Evolutionary conservation across 2,797 vertebrate species (phyloP), one percentile per base, ranked within the genome.

Genomic region (Thripadectes ignobilis): DNA sequence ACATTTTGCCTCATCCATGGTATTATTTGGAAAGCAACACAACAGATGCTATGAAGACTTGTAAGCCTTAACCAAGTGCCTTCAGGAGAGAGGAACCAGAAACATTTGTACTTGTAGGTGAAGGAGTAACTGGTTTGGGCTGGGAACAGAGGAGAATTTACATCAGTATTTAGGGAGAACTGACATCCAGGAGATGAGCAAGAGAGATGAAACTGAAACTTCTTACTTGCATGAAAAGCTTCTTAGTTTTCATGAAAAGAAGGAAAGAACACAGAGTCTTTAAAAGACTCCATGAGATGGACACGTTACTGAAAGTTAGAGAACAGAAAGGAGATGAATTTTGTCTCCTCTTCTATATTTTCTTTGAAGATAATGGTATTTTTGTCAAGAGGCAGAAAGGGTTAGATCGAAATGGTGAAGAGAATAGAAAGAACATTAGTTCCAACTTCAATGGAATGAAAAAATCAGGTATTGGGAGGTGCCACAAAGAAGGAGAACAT

Each of bases 331-430:
- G 85, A 88, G 78, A 22, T 76, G 74, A 59, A 85, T 85, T 95
- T 88, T 77, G 29, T 82, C 74, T 91, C 55, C 88, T 89, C 75
- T 81, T 73, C 46, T 77, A 0, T 74, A 48, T 94, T 95, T 88
- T 68, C 76, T 92, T 92, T 93, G 90, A 89, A 86, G 88, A 83
- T 94, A 81, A 26, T 21, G 18, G 43, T 90, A 55, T 92, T 88
- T 90, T 90, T 92, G 62, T 87, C 34, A 62, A 66, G 78, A 55
- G 52, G 63, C 43, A 82, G 61, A 74, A 75, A 66, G 81, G 69
- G 65, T 86, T 94, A 68, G 82, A n/a, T 93, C 29, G 66, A 93
- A 87, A 76, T 68, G 55, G 84, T 55, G 41, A 89, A 82, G 66
- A 83, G 52, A 80, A 58, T 49, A 88, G 76, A 89, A 82, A 92